Percentiles rank a stretch among this genome's conserved stretches.
phyloP scores from a whole-genome alignment of 2,113 vertebrate genomes.

The Brachirus orientalis region DNA sequence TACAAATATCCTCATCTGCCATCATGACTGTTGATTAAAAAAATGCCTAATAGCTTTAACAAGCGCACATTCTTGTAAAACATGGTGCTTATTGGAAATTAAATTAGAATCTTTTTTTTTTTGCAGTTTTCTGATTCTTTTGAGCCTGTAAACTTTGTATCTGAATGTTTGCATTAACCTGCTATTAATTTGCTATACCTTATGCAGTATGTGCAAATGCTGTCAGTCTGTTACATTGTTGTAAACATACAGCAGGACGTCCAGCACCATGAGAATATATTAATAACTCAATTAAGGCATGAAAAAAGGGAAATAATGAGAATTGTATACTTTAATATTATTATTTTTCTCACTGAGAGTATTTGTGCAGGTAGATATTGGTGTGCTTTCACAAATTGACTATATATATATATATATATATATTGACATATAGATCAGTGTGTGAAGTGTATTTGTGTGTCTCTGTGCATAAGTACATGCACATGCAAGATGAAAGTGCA shows the following conservation, averaged over 20 bases:
- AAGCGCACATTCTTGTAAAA: slow-evolving; percentile 34
- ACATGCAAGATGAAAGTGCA: slow-evolving; percentile 68
- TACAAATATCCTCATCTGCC: slow-evolving; percentile 10
- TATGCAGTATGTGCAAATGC: slow-evolving; percentile 45
- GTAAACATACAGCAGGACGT: slow-evolving; percentile 77
- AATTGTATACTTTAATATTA: slow-evolving; percentile 35
- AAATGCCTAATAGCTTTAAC: slow-evolving; percentile 53
- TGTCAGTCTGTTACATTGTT: slow-evolving; percentile 52
- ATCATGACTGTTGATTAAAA: not conserved
- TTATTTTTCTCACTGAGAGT: slow-evolving; percentile 67
- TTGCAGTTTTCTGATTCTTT: slow-evolving; percentile 49
- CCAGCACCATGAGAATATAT: slow-evolving; percentile 72
- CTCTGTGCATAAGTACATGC: slow-evolving; percentile 64
- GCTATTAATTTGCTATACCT: slow-evolving; percentile 26
- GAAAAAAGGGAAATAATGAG: slow-evolving; percentile 39
- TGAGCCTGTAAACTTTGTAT: slow-evolving; percentile 73
- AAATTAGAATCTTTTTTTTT: slow-evolving; percentile 34
- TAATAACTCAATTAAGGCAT: slow-evolving; percentile 74
- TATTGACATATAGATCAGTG: slow-evolving; percentile 58
- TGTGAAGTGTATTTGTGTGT: slow-evolving; percentile 20
- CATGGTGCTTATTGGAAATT: slow-evolving; percentile 45
- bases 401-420: too few species aligned
- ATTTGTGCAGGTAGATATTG: slow-evolving; percentile 74
- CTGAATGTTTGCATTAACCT: slow-evolving; percentile 54
- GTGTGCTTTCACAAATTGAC: slow-evolving; percentile 81